Conservation (phyloP, 1,140 invertebrate species). For the Atopsyche davidsoni region DNA sequence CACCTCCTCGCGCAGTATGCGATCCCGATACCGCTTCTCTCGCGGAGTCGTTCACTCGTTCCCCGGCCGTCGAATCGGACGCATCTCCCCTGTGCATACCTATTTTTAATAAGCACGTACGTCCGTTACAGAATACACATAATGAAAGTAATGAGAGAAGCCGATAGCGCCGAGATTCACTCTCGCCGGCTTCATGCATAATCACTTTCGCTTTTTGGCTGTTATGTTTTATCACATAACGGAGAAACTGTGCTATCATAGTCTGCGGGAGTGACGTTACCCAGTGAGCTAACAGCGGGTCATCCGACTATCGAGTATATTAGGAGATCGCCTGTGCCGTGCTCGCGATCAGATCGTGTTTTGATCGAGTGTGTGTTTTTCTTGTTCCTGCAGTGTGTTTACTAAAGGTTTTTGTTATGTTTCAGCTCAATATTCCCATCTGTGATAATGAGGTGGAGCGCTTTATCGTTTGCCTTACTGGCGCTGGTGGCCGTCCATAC, state of each 20-base stretch:
- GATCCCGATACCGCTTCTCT: slow-evolving; percentile 20
- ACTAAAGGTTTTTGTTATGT: slow-evolving; percentile 19
- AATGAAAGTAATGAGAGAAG: slow-evolving; percentile 4
- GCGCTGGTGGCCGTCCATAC: slow-evolving; percentile 11
- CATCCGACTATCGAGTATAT: too few species aligned
- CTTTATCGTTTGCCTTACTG: slow-evolving; percentile 14
- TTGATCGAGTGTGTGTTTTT: neutral
- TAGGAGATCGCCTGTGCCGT: too few species aligned
- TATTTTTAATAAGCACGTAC: slow-evolving; percentile 17
- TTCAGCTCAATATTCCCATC: slow-evolving; percentile 21
- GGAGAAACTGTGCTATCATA: too few species aligned
- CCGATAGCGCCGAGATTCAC: neutral
- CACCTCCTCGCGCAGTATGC: slow-evolving; percentile 23
- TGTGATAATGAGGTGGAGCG: slow-evolving; percentile 24
- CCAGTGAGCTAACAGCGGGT: too few species aligned
- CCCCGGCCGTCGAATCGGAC: slow-evolving; percentile 20
- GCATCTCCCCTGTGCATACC: slow-evolving; percentile 25
- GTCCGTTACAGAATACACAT: slow-evolving; percentile 6
- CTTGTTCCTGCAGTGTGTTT: too few species aligned
- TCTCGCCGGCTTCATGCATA: neutral
- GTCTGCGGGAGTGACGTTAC: too few species aligned
- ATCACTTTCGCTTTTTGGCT: slow-evolving; percentile 4
- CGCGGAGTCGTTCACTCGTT: slow-evolving; percentile 22
- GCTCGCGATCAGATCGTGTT: too few species aligned
- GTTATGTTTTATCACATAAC: slow-evolving; percentile 1